phyloP scores from a whole-genome alignment of 2,888 invertebrate genomes.

The Hypselothyrea guttata region DNA sequence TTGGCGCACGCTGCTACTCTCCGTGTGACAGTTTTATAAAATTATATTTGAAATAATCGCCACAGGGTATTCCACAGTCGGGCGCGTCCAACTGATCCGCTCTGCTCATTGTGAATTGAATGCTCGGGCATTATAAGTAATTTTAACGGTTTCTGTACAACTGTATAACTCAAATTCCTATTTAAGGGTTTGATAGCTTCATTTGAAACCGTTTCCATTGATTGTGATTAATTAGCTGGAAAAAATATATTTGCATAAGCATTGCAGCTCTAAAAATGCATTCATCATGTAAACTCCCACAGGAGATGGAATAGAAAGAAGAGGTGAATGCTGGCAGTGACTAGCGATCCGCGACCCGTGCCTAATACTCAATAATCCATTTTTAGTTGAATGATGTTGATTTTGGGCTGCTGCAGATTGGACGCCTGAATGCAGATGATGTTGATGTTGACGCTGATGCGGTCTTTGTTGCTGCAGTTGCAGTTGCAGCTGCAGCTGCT shows the following conservation, averaged over 20 bases:
- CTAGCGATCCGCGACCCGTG: conserved; percentile 9
- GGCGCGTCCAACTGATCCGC: no score
- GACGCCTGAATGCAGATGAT: conserved; percentile 42
- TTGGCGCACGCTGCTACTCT: no score
- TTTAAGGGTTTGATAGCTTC: no score
- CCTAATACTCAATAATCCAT: conserved; percentile 41
- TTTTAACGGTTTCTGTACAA: no score
- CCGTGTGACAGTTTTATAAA: no score
- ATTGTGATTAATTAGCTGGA: conserved; percentile 42
- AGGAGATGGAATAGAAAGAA: conserved; percentile 1
- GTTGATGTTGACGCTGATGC: conserved; percentile 32
- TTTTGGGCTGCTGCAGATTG: conserved; percentile 40
- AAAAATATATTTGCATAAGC: conserved; percentile 46
- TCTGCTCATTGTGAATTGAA: no score
- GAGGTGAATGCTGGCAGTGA: neutral
- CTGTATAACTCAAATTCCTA: no score
- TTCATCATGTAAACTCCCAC: conserved; percentile 52
- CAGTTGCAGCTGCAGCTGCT: conserved; percentile 31
- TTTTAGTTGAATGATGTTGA: conserved; percentile 65
- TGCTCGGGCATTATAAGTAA: no score
- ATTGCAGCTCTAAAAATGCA: conserved; percentile 41
- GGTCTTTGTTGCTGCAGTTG: conserved; percentile 44
- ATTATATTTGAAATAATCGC: no score
- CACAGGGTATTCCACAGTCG: no score
- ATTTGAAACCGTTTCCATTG: no score